Evolutionary conservation across 2,888 invertebrate species (phyloP).

Genomic region (Cybosia mesomella): DNA sequence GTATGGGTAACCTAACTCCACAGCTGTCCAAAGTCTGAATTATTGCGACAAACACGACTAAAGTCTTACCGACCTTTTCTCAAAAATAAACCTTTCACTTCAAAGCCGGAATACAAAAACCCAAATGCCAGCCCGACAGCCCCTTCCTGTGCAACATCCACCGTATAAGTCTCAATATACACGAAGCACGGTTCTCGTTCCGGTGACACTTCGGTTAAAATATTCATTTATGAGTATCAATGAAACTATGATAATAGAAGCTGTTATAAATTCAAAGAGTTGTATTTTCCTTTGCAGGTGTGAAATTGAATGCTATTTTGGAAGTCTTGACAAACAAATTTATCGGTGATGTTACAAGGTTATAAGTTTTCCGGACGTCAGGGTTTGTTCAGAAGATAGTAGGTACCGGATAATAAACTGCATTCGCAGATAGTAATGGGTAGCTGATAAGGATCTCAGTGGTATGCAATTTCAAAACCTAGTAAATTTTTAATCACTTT

Average conservation of each 20-base stretch:
- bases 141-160: constrained; percentile 20
- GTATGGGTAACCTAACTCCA: background rate
- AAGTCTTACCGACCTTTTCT: background rate
- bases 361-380: too few species aligned
- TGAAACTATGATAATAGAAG: background rate
- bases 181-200: background rate
- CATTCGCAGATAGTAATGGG: too few species aligned
- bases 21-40: background rate
- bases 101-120: constrained; percentile 18
- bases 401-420: too few species aligned
- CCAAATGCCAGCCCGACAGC: constrained; percentile 11
- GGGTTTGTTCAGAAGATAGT: too few species aligned
- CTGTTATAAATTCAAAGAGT: too few species aligned
- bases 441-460: too few species aligned
- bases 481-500: too few species aligned
- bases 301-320: too few species aligned
- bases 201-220: constrained; percentile 5
- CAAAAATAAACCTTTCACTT: constrained; percentile 14
- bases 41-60: background rate
- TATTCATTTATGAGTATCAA: background rate
- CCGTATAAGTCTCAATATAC: constrained; percentile 9
- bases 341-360: too few species aligned
- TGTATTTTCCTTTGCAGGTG: too few species aligned
- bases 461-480: too few species aligned
- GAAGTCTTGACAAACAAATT: too few species aligned